Conservation (phyloP, 2,888 invertebrate species). For the Ernsta delagoae region DNA sequence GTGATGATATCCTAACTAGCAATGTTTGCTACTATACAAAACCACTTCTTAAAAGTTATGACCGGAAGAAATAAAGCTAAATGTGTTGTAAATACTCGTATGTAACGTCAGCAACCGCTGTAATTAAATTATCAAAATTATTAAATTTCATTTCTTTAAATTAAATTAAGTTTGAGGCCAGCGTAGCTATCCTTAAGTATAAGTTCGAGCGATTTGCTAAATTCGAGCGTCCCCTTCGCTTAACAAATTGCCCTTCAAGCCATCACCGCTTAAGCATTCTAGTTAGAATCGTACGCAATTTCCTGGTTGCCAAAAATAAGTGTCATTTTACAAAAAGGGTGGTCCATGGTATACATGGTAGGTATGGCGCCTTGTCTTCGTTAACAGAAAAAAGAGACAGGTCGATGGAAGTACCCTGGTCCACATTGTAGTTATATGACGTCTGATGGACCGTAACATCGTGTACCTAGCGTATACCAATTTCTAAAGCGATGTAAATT, state of each 20-base stretch:
- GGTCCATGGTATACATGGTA: slow-evolving; percentile 48
- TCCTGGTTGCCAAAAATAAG: slow-evolving; percentile 74
- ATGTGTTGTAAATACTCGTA: too few species aligned
- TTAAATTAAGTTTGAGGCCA: slow-evolving; percentile 8
- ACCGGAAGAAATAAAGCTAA: too few species aligned
- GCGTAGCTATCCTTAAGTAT: not conserved
- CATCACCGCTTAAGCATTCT: slow-evolving; percentile 54
- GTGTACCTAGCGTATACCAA: too few species aligned
- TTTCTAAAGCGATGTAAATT: too few species aligned
- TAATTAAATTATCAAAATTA: not conserved
- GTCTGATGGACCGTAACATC: not conserved
- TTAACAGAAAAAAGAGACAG: not conserved
- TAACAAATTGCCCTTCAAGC: slow-evolving; percentile 62
- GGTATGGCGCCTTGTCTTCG: slow-evolving; percentile 22
- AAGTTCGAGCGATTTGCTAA: not conserved
- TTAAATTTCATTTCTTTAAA: not conserved
- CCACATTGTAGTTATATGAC: too few species aligned
- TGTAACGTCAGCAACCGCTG: too few species aligned
- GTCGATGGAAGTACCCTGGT: not conserved
- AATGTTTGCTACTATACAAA: not conserved
- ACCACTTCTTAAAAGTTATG: too few species aligned
- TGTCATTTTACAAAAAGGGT: slow-evolving; percentile 76
- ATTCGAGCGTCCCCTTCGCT: slow-evolving; percentile 46
- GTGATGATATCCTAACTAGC: too few species aligned
- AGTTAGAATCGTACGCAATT: slow-evolving; percentile 70